These are phyloP conservation scores for Melanerpes aurifrons DNA, from an alignment of 2,113 vertebrate species.

Conservation along the genomic window DNA sequence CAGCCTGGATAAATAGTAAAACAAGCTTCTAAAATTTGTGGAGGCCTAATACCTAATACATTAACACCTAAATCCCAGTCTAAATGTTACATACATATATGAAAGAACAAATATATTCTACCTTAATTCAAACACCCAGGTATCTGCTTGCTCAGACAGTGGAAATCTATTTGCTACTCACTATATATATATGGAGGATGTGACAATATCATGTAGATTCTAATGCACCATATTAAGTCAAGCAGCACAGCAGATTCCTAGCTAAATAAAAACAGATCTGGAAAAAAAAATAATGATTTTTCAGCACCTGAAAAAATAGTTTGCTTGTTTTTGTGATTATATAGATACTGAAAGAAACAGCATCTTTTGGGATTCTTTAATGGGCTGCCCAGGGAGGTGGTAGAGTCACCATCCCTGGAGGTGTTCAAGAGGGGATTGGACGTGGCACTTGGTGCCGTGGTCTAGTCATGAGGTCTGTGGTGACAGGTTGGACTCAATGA, in stretches of 20 bases:
- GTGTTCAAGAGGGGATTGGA: no score
- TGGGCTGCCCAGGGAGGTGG: no score
- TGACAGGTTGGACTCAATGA: no score
- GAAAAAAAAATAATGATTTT: background rate
- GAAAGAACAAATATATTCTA: background rate
- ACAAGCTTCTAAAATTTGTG: background rate
- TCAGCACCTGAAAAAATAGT: background rate
- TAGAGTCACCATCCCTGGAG: no score
- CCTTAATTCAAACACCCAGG: background rate
- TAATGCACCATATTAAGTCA: background rate
- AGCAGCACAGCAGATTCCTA: background rate
- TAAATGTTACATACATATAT: background rate
- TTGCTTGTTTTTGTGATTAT: background rate
- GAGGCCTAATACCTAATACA: background rate
- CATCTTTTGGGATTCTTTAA: no score
- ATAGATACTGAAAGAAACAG: no score
- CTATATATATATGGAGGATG: background rate
- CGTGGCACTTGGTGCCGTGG: no score
- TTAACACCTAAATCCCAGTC: background rate
- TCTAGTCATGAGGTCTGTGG: no score
- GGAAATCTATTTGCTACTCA: background rate
- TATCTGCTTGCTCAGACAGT: background rate
- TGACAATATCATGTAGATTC: background rate
- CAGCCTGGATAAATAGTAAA: background rate
- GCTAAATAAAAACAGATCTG: background rate